A percentile compares a stretch with the other conserved stretches of the same genome.
phyloP scores from a whole-genome alignment of 2,797 vertebrate genomes.

The Euphonia xanthogaster region DNA sequence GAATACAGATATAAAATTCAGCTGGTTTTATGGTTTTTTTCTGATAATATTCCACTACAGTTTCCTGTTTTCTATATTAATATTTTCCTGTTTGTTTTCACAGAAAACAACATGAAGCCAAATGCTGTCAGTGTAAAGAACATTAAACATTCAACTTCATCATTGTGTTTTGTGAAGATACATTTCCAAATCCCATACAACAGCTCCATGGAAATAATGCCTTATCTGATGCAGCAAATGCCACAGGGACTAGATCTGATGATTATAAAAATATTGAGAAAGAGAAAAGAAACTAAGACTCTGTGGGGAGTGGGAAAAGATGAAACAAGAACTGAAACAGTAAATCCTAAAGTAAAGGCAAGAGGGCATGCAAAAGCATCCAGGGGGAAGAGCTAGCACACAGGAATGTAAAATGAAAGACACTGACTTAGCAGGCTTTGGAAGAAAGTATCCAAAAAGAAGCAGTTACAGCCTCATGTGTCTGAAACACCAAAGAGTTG shows the following conservation, averaged over 20 bases:
- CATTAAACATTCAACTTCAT: background rate
- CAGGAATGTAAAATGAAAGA: background rate
- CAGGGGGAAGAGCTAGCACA: background rate
- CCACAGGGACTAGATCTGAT: background rate
- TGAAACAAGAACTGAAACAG: background rate
- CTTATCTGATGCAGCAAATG: background rate
- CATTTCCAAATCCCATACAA: background rate
- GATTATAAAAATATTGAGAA: background rate
- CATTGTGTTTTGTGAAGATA: background rate
- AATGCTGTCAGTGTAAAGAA: background rate
- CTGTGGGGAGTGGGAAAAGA: background rate
- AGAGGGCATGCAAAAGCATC: background rate
- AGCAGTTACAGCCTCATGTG: fast-evolving
- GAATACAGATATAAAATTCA: background rate
- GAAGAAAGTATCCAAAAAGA: background rate
- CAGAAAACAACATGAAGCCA: background rate
- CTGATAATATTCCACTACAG: background rate
- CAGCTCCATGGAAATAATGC: background rate
- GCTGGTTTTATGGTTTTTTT: background rate
- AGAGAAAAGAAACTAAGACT: background rate
- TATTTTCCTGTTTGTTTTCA: background rate
- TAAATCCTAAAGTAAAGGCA: constrained; percentile 12
- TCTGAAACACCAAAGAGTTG: background rate
- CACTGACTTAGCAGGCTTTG: background rate
- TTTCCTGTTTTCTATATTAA: background rate